A percentile compares a stretch with the other conserved stretches of the same genome.
These are phyloP conservation scores for Chaenogobius annularis DNA, from an alignment of 2,113 vertebrate genomes.

Conservation along the genomic window DNA sequence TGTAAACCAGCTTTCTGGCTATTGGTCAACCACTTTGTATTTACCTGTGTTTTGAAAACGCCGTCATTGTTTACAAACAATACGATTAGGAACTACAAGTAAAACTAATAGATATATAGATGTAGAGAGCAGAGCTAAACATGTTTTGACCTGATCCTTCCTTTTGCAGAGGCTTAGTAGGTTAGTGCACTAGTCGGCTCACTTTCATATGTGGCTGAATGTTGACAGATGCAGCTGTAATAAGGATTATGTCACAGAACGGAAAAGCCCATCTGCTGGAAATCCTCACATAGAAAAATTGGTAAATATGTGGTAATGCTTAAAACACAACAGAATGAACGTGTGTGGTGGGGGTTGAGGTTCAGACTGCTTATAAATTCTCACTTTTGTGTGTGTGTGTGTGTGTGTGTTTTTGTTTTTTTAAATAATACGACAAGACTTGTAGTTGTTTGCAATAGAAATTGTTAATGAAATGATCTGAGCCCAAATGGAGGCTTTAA, in stretches of 20 bases:
- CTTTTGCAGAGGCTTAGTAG: slow-evolving; percentile 44
- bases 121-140: slow-evolving; percentile 24
- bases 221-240: slow-evolving; percentile 42
- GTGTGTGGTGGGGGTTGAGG: no score
- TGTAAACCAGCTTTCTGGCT: not conserved
- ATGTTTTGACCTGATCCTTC: slow-evolving; percentile 29
- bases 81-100: no score
- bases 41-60: not conserved
- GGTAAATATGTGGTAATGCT: slow-evolving; percentile 2
- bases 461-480: no score
- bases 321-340: no score
- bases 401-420: no score
- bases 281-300: not conserved
- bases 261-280: slow-evolving; percentile 22
- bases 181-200: slow-evolving; percentile 26
- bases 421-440: no score
- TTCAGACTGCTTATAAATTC: no score
- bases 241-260: slow-evolving; percentile 30
- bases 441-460: no score
- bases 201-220: slow-evolving; percentile 41
- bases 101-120: not conserved
- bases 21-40: not conserved
- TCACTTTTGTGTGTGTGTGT: no score
- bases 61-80: not conserved
- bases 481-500: no score